phyloP scores from a whole-genome alignment of 2,797 vertebrate genomes.

The Phaenicophaeus curvirostris region DNA sequence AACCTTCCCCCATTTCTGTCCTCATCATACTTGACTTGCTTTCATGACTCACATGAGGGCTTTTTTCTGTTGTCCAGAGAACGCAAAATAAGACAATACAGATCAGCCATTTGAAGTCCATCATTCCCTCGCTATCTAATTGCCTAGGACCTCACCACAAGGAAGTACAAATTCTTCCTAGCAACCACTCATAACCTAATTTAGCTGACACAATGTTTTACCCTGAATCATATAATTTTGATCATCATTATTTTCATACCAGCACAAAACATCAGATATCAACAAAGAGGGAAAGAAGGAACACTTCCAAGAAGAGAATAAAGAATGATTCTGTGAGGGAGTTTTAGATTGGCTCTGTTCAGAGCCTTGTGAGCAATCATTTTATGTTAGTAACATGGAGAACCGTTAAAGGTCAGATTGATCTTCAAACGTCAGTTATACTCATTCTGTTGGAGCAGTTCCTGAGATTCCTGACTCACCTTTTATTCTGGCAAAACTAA shows the following conservation, averaged over 20 bases:
- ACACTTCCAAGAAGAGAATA: not conserved
- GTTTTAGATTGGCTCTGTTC: not conserved
- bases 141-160: not conserved
- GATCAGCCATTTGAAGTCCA: not conserved
- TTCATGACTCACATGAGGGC: not conserved
- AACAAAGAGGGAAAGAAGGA: not conserved
- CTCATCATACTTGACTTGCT: not conserved
- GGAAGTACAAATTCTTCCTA: not conserved
- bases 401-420: slow-evolving; percentile 21
- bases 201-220: not conserved
- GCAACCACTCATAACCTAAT: not conserved
- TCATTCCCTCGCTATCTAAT: not conserved
- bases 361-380: not conserved
- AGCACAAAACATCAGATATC: not conserved
- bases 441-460: not conserved
- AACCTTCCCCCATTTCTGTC: not conserved
- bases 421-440: not conserved
- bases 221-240: not conserved
- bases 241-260: not conserved
- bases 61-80: not conserved
- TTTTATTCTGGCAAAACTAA: not conserved
- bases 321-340: not conserved
- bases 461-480: not conserved
- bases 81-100: not conserved
- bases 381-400: not conserved